Conservation (phyloP, 2,888 invertebrate genomes). For the Doris montereyensis region DNA sequence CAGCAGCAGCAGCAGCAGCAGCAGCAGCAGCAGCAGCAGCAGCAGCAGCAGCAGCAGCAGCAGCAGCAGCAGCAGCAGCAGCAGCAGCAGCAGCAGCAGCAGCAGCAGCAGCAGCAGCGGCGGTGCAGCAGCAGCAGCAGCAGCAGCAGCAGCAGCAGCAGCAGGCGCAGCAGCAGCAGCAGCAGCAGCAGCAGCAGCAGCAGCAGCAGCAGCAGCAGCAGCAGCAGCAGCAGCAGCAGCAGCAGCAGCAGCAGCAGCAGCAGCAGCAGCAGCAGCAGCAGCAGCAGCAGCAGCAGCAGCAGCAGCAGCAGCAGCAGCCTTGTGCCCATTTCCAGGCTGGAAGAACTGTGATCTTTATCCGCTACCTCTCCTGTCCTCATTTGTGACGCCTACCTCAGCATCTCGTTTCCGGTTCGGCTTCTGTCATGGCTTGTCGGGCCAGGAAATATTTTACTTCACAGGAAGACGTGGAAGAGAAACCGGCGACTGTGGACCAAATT, state of each 20-base stretch:
- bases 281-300: slow-evolving; percentile 31
- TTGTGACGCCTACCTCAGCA: slow-evolving; percentile 28
- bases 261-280: slow-evolving; percentile 22
- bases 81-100: slow-evolving; percentile 31
- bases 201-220: background rate
- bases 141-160: background rate
- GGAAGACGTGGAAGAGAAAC: background rate
- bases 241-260: slow-evolving; percentile 33
- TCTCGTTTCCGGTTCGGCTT: slow-evolving; percentile 46
- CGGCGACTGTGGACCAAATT: slow-evolving; percentile 43
- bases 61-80: slow-evolving; percentile 34
- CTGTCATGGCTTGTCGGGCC: slow-evolving; percentile 37
- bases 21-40: slow-evolving; percentile 26
- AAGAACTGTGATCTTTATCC: no score
- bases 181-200: no score
- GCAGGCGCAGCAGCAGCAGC: no score
- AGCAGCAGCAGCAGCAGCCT: slow-evolving; percentile 24
- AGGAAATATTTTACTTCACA: slow-evolving; percentile 23
- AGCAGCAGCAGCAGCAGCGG: slow-evolving; percentile 30
- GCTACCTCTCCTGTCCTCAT: slow-evolving; percentile 23
- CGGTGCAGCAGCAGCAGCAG: background rate
- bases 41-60: slow-evolving; percentile 33
- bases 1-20: slow-evolving; percentile 4
- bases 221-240: slow-evolving; percentile 3
- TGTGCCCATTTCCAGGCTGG: no score